These are phyloP conservation scores for Scomberomorus guttatus DNA, from an alignment of 2,797 vertebrate species.

Conservation along the genomic window DNA sequence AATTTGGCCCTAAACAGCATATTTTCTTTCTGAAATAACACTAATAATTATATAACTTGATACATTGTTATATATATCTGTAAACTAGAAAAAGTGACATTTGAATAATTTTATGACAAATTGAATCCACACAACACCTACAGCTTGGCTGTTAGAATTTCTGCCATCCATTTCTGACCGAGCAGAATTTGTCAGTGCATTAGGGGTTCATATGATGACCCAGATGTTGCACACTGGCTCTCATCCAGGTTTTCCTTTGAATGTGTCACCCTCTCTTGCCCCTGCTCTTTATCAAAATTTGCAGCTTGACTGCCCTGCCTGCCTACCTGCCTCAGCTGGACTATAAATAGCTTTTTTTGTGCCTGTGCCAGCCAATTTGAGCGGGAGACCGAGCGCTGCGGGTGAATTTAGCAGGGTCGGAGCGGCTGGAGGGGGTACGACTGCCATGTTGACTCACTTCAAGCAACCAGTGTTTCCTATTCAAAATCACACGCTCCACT, in stretches of 20 bases:
- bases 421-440: constrained; percentile 21
- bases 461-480: constrained; percentile 54
- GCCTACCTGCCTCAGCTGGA: constrained; percentile 42
- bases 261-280: constrained; percentile 54
- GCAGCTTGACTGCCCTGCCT: constrained; percentile 64
- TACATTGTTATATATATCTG: too few relatives aligned
- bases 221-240: constrained; percentile 52
- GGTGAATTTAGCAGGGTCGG: constrained; percentile 42
- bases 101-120: not conserved
- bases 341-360: constrained; percentile 80
- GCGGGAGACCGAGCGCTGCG: constrained; percentile 19
- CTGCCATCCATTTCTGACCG: not conserved
- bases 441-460: constrained; percentile 56
- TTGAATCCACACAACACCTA: not conserved
- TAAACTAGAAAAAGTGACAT: not conserved
- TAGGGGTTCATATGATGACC: constrained; percentile 30
- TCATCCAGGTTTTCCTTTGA: constrained; percentile 56
- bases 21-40: too few relatives aligned
- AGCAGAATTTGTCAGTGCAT: constrained; percentile 13
- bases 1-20: too few relatives aligned
- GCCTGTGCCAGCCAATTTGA: constrained; percentile 55
- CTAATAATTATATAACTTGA: too few relatives aligned
- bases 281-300: constrained; percentile 79
- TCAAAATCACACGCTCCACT: constrained; percentile 37
- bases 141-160: not conserved